phyloP scores from a whole-genome alignment of 1,140 invertebrate species.

The Platyura marginata region DNA sequence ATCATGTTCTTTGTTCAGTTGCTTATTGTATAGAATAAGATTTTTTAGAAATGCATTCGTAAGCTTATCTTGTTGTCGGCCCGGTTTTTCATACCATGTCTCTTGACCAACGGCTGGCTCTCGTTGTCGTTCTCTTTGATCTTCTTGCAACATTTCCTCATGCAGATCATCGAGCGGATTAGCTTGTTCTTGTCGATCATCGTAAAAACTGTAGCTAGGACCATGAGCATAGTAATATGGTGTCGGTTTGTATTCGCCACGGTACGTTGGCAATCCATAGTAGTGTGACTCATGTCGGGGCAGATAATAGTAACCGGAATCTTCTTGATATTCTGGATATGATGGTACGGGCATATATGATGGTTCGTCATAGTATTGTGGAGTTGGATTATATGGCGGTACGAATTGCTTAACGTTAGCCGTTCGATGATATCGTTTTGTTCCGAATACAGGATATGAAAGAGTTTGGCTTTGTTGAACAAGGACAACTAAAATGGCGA shows the following conservation, averaged over 20 bases:
- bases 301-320: slow-evolving; percentile 4
- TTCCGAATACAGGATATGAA: background rate
- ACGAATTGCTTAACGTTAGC: background rate
- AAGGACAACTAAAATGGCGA: background rate
- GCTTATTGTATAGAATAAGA: slow-evolving; percentile 23
- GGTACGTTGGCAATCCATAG: slow-evolving; percentile 6
- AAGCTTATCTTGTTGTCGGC: slow-evolving; percentile 1
- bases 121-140: slow-evolving; percentile 20
- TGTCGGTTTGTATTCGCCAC: slow-evolving; percentile 6
- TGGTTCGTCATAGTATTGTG: background rate
- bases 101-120: slow-evolving; percentile 22
- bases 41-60: slow-evolving; percentile 24
- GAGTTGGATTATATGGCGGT: background rate
- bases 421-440: background rate
- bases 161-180: slow-evolving; percentile 13
- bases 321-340: background rate
- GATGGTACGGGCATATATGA: background rate
- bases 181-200: slow-evolving; percentile 6
- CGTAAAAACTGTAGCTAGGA: slow-evolving; percentile 11
- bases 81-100: slow-evolving; percentile 21
- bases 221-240: slow-evolving; percentile 5
- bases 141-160: slow-evolving; percentile 14
- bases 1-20: slow-evolving; percentile 2
- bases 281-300: slow-evolving; percentile 3
- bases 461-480: background rate